Base-by-base conservation (phyloP, 2,113 vertebrate species). In the Hippocampus zosterae region DNA sequence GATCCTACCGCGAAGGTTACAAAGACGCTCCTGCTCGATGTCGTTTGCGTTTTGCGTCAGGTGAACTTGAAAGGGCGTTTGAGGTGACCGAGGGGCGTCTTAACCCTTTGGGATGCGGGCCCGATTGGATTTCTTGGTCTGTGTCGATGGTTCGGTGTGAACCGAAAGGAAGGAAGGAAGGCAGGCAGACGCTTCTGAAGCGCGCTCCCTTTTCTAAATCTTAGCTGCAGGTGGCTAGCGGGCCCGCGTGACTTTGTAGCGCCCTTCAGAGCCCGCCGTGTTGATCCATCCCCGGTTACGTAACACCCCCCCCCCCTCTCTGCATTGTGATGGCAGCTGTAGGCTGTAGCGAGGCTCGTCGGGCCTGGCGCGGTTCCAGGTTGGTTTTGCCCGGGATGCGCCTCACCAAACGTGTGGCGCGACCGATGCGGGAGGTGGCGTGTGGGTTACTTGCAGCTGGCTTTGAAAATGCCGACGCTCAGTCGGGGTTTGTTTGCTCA, bases 241-340 rank as follows among this genome's bases (percentile, higher is more conserved):
- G 23, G 66, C 46, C 27, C 27, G 27, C 27, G 3, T 29, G 27
- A 29, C 27, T 29, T 29, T 29, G 27, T 29, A 29, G 27, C 7
- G 40, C 70, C 81, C 82, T 81, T 80, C 76, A 81, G 46, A 48
- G 42, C 67, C 68, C 64, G 68, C 69, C 64, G 75, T 83, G 83
- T 80, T 85, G 67, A 74, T 80, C 50, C 18, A 23, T 62, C 74
- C 72, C 29, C 6, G 37, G 75, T 89, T 88, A 76, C 53, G 57
- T 91, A 91, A 91, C 78, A 42, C 66, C 60, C 72, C 42, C 44
- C 48, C 40, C 52, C 16, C 73, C 13, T 27, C 62, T 18, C 73
- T 12, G 18, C 65, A 44, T 70, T 42, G 2, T 66, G 53, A 73
- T 40, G 29, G 44, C 13, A 44, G 57, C 62, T 65, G 33, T 19